Evolutionary conservation across 1,140 invertebrate species (phyloP).

Genomic region (Cecropterus lyciades): DNA sequence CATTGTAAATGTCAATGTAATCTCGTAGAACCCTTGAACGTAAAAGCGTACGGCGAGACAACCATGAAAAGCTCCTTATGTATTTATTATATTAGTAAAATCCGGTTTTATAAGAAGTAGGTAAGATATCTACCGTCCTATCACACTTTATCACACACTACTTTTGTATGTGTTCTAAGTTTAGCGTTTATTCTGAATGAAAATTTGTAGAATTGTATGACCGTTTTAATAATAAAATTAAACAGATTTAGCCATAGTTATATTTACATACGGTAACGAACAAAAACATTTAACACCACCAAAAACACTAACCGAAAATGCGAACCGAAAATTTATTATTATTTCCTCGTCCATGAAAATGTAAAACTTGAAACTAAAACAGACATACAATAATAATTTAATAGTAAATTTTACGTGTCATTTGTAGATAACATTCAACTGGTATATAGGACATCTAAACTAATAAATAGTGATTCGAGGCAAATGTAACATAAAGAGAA

Average conservation of each 20-base stretch:
- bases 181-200: too few species aligned
- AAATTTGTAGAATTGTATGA: too few species aligned
- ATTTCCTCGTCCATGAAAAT: too few species aligned
- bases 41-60: constrained; percentile 5
- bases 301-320: too few species aligned
- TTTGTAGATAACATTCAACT: neutral
- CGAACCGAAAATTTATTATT: neutral
- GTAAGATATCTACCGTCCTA: too few species aligned
- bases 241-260: too few species aligned
- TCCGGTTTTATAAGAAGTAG: neutral
- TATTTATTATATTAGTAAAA: neutral
- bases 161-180: too few species aligned
- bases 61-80: neutral
- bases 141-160: too few species aligned
- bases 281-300: too few species aligned
- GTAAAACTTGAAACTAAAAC: neutral
- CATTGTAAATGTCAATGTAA: constrained; percentile 61
- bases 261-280: too few species aligned
- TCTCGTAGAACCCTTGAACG: constrained; percentile 26
- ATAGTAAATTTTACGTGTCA: neutral
- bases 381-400: neutral
- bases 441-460: neutral
- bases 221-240: too few species aligned
- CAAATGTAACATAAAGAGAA: constrained; percentile 39
- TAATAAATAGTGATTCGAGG: constrained; percentile 8